Percentiles rank a stretch among this genome's conserved stretches.
phyloP scores from a whole-genome alignment of 2,888 invertebrate genomes.

The Amitus sp. region DNA sequence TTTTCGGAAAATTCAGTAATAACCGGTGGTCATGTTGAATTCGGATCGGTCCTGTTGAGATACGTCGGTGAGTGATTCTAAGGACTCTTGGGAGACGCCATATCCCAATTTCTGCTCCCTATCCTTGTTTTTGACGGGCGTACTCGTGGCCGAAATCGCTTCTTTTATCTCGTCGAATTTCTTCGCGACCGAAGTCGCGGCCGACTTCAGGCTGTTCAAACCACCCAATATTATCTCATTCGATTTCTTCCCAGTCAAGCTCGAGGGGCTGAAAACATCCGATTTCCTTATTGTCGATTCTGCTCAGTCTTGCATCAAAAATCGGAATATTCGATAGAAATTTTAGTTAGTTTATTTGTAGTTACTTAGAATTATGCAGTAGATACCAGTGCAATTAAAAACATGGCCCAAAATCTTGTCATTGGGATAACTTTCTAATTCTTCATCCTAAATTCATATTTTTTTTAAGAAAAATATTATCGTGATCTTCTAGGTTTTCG shows the following conservation, averaged over 20 bases:
- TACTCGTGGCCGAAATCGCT: conserved; percentile 88
- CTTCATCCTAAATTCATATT: too few relatives aligned
- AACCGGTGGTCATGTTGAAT: conserved; percentile 55
- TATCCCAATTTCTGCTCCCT: conserved; percentile 60
- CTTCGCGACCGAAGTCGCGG: conserved; percentile 85
- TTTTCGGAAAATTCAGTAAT: too few relatives aligned
- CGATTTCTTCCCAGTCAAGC: conserved; percentile 86
- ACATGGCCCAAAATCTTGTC: too few relatives aligned
- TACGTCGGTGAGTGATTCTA: conserved; percentile 62
- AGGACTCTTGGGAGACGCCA: conserved; percentile 60
- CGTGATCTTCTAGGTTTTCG: too few relatives aligned
- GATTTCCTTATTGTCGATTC: too few relatives aligned
- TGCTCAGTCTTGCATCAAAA: too few relatives aligned
- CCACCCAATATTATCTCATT: conserved; percentile 89
- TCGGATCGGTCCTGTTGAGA: conserved; percentile 63
- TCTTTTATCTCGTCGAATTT: conserved; percentile 93
- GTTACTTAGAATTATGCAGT: too few relatives aligned
- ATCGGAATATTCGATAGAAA: too few relatives aligned
- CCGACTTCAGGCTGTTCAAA: conserved; percentile 85
- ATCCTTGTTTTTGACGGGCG: conserved; percentile 78
- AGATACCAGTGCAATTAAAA: too few relatives aligned
- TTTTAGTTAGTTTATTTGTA: too few relatives aligned
- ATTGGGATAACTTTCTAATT: too few relatives aligned
- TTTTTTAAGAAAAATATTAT: too few relatives aligned
- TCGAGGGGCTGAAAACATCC: conserved; percentile 75